phyloP scores from a whole-genome alignment of 1,140 invertebrate genomes.

The Zeugodacus cucurbitae region DNA sequence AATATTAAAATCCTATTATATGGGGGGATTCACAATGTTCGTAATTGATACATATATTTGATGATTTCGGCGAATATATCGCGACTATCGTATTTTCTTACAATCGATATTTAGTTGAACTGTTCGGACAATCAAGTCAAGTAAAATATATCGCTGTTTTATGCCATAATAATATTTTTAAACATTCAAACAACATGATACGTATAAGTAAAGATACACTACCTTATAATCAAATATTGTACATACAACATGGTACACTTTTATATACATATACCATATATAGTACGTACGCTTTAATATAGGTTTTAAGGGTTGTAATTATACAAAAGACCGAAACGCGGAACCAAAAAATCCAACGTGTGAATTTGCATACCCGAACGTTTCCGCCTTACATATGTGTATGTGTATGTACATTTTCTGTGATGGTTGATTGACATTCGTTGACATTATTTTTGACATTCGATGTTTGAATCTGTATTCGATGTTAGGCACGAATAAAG shows the following conservation, averaged over 20 bases:
- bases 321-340: not conserved
- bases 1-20: no score
- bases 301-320: slow-evolving; percentile 1
- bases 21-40: no score
- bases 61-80: no score
- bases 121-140: no score
- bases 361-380: not conserved
- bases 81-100: no score
- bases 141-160: no score
- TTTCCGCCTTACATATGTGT: not conserved
- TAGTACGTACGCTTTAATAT: not conserved
- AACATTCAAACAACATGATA: no score
- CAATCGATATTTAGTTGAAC: no score
- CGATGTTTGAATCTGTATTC: not conserved
- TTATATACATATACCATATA: not conserved
- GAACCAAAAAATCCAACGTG: not conserved
- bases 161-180: no score
- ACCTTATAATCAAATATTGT: no score
- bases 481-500: not conserved
- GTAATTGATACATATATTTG: no score
- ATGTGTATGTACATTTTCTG: not conserved
- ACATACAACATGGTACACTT: not conserved
- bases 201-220: no score
- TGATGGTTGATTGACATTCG: slow-evolving; percentile 16
- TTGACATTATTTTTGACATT: slow-evolving; percentile 20